phyloP scores from a whole-genome alignment of 2,113 vertebrate genomes.

The Leucosticte australis region DNA sequence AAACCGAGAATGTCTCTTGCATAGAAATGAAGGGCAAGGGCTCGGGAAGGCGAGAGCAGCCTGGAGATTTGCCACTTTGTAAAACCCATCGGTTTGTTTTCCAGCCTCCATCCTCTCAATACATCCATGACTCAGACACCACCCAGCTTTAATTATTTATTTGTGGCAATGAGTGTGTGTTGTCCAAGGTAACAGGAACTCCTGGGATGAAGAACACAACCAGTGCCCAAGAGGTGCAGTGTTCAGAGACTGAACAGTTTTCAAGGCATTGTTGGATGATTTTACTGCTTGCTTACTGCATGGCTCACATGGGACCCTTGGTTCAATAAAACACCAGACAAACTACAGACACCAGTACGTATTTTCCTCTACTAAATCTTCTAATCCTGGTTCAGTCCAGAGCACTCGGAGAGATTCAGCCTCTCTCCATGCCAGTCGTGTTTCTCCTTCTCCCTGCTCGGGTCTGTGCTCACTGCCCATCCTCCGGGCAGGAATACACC shows the following conservation, averaged over 20 bases:
- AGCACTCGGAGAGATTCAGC: background rate
- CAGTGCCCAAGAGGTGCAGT: background rate
- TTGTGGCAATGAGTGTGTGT: background rate
- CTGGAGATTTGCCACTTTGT: constrained; percentile 7
- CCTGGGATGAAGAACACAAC: background rate
- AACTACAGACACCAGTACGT: background rate
- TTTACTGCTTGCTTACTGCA: constrained; percentile 28
- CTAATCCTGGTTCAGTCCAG: background rate
- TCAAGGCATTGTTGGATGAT: constrained; percentile 31
- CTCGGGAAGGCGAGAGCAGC: background rate
- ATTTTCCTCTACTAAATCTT: background rate
- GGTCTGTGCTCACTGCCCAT: background rate
- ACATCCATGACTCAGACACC: background rate
- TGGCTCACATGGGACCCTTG: background rate
- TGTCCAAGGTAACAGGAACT: background rate
- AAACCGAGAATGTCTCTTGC: constrained; percentile 35
- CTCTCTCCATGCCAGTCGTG: background rate
- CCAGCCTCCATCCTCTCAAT: background rate
- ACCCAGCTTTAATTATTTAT: background rate
- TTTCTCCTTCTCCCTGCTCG: background rate
- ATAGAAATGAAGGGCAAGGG: constrained; percentile 44
- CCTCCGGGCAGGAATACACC: background rate
- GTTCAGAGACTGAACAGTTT: constrained; percentile 24
- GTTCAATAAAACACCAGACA: constrained; percentile 42
- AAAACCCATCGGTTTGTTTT: background rate